Evolutionary conservation across 2,888 invertebrate species (phyloP).

Genomic region (Lamellibrachia satsuma): DNA sequence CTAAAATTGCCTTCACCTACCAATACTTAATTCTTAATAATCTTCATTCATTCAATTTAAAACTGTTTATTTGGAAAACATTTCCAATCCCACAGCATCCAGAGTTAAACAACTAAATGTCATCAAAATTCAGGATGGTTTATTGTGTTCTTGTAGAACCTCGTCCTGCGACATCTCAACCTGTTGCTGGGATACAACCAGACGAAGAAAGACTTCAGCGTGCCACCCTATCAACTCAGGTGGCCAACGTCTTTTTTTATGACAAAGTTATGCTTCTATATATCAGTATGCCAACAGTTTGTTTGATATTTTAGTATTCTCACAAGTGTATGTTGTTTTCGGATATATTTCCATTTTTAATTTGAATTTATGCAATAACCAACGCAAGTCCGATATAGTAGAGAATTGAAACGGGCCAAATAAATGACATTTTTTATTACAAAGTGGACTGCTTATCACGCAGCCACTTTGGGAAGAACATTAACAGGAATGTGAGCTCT

Average conservation of each 20-base stretch:
- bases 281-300: not conserved
- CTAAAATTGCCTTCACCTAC: too few species aligned
- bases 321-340: not conserved
- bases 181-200: constrained; percentile 91
- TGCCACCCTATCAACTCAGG: constrained; percentile 87
- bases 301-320: not conserved
- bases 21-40: too few species aligned
- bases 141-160: not conserved
- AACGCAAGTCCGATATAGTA: too few species aligned
- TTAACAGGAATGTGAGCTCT: too few species aligned
- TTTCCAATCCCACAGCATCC: too few species aligned
- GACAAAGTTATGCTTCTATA: not conserved
- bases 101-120: too few species aligned
- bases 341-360: not conserved
- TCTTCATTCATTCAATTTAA: too few species aligned
- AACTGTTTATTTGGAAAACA: too few species aligned
- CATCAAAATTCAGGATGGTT: not conserved
- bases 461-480: too few species aligned
- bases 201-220: constrained; percentile 87
- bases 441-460: too few species aligned
- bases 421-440: too few species aligned
- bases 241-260: constrained; percentile 84
- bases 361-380: not conserved
- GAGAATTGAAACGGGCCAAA: too few species aligned
- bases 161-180: constrained; percentile 88